Percentiles rank a stretch among this genome's conserved stretches.
Conservation (phyloP, 1,140 invertebrate genomes). For the Lasioglossum baleicum region DNA sequence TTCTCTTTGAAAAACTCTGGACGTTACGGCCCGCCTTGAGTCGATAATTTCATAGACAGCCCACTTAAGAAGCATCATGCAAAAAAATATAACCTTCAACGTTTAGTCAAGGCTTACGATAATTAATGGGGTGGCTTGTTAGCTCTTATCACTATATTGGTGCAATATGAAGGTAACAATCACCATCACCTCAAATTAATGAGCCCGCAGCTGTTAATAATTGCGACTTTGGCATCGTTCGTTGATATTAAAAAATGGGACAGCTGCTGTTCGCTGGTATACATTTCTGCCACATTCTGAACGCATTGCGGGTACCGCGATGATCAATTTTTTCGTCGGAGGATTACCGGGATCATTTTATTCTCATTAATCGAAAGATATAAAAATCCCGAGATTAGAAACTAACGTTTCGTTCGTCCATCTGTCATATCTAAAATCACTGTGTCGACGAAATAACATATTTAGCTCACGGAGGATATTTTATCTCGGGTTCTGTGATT, state of each 20-base stretch:
- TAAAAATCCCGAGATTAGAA: not conserved
- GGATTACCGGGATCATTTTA: not conserved
- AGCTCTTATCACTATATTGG: slow-evolving; percentile 42
- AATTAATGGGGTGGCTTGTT: slow-evolving; percentile 48
- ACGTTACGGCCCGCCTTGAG: not conserved
- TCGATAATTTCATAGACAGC: not conserved
- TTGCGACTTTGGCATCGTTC: not conserved
- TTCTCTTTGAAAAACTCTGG: not conserved
- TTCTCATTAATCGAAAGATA: not conserved
- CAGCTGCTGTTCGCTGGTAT: not conserved
- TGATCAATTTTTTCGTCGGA: not conserved
- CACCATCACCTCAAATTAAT: slow-evolving; percentile 23
- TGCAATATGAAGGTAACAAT: slow-evolving; percentile 31
- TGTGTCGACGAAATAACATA: not conserved
- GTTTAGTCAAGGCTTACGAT: slow-evolving; percentile 4
- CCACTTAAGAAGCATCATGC: not conserved
- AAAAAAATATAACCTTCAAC: slow-evolving; percentile 26
- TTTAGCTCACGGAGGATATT: not conserved
- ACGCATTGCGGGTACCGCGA: too few species aligned
- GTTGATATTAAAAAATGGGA: not conserved
- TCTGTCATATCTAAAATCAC: not conserved
- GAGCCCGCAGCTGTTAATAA: slow-evolving; percentile 44
- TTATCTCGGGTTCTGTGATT: slow-evolving; percentile 6
- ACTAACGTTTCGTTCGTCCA: not conserved
- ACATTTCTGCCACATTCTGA: too few species aligned